phyloP scores from a whole-genome alignment of 2,113 vertebrate species.

The Cryptoleucopteryx plumbea region DNA sequence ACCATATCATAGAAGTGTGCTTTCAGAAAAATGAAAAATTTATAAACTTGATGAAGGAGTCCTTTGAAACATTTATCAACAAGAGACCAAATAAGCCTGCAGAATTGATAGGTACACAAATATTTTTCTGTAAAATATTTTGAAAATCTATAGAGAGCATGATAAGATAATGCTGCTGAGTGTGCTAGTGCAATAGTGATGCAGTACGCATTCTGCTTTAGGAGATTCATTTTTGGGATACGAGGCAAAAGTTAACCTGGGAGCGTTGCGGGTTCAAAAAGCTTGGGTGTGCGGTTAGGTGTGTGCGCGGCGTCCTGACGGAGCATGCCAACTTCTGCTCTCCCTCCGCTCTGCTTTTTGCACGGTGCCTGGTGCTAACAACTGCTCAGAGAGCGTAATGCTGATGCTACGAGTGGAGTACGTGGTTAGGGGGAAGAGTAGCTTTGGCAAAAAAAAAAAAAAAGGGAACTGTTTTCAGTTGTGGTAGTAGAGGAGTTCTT shows the following conservation, averaged over 20 bases:
- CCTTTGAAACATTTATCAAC: conserved; percentile 85
- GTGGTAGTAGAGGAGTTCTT: neutral
- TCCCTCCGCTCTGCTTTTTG: neutral
- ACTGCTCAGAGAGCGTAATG: neutral
- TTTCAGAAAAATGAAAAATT: conserved; percentile 83
- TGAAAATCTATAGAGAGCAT: conserved; percentile 13
- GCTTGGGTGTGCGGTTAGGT: neutral
- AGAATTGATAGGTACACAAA: conserved; percentile 78
- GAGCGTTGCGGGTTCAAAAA: fast-evolving
- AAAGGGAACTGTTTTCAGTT: neutral
- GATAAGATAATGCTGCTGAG: conserved; percentile 19
- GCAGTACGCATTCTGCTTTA: neutral
- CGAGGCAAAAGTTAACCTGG: neutral
- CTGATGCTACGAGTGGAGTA: neutral
- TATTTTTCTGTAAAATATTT: conserved; percentile 43
- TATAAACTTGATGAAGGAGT: conserved; percentile 83
- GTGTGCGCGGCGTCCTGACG: neutral
- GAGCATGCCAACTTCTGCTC: neutral
- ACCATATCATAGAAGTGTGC: conserved; percentile 81
- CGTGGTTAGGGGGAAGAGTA: neutral
- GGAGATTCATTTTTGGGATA: neutral
- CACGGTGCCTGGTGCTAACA: neutral
- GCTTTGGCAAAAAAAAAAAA: neutral
- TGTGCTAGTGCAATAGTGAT: conserved; percentile 1
- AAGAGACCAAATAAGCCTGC: conserved; percentile 84